Base-by-base conservation (phyloP, 2,797 vertebrate genomes). In the Manis javanica region DNA sequence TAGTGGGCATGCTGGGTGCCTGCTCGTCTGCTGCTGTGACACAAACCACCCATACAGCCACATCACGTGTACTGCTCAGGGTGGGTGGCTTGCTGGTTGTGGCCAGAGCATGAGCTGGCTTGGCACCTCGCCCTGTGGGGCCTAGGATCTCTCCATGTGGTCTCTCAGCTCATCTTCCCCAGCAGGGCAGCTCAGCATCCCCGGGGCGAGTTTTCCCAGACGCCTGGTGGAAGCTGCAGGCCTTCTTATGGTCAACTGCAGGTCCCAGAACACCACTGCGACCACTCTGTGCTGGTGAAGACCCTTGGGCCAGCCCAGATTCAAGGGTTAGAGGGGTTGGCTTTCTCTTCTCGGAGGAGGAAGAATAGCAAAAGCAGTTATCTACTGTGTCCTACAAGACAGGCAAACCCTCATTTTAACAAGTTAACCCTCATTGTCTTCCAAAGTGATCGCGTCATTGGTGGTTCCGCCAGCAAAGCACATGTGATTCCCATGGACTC, bases 41-140 rank as follows among this genome's bases (percentile, higher is more conserved):
- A 49, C 10, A 29, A 4, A 8, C 29, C 29, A 0, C 6, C n/a
- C 37, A 7, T 16, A 23, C 14, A 5, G 8, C 29, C 61, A 19
- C 34, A 1, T 5, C 29, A 1, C 10, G 26, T 0, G 0, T 51
- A 26, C 37, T n/a, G 19, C 7, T 68, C 18, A 14, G 24, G 4
- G 57, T 3, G 24, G 13, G 19, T 8, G 19, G 64, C 66, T 15
- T 12, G 37, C 37, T 23, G 10, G 12, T 7, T 21, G 42, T 83
- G 42, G 7, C 63, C 5, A 0, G 39, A 23, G 24, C 59, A 0
- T 31, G 68, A 21, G 31, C 74, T 39, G n/a, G 42, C n/a, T 13
- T 8, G 11, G 42, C 34, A 3, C 29, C 61, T 21, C 14, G 19
- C 6, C 5, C 16, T 24, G 1, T 0, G 24, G 26, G 2, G 16